A percentile compares a stretch with the other conserved stretches of the same genome.
phyloP scores from a whole-genome alignment of 2,888 invertebrate genomes.

The Himalopsyche japonica region DNA sequence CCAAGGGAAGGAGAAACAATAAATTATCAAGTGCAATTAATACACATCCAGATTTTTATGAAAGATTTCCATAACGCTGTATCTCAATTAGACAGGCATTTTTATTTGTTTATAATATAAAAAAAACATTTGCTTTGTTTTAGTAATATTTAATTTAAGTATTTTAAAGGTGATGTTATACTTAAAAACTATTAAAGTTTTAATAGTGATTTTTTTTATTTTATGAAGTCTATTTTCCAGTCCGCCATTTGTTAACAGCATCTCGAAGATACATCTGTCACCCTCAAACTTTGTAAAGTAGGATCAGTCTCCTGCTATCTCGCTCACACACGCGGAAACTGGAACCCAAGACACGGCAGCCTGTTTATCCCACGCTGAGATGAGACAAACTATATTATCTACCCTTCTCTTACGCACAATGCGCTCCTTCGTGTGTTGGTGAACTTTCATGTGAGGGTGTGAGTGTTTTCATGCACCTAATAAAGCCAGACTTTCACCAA shows the following conservation, averaged over 20 bases:
- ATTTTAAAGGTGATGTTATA: too few species aligned
- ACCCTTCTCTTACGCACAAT: neutral
- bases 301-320: neutral
- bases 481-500: neutral
- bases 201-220: too few species aligned
- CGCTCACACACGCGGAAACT: neutral
- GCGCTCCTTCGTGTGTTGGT: neutral
- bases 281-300: conserved; percentile 28
- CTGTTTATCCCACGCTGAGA: neutral
- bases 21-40: too few species aligned
- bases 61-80: too few species aligned
- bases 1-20: too few species aligned
- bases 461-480: neutral
- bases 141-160: too few species aligned
- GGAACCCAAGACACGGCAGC: neutral
- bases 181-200: too few species aligned
- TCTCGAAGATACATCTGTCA: conserved; percentile 30
- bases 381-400: neutral
- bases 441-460: neutral
- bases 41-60: too few species aligned
- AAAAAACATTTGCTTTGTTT: too few species aligned
- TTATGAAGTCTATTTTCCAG: neutral
- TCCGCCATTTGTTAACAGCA: neutral
- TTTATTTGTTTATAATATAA: too few species aligned
- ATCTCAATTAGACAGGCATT: too few species aligned